Percentiles rank a stretch among this genome's conserved stretches.
These are phyloP conservation scores for Phytoseiulus persimilis DNA, from an alignment of 2,888 invertebrate species.

Conservation along the genomic window DNA sequence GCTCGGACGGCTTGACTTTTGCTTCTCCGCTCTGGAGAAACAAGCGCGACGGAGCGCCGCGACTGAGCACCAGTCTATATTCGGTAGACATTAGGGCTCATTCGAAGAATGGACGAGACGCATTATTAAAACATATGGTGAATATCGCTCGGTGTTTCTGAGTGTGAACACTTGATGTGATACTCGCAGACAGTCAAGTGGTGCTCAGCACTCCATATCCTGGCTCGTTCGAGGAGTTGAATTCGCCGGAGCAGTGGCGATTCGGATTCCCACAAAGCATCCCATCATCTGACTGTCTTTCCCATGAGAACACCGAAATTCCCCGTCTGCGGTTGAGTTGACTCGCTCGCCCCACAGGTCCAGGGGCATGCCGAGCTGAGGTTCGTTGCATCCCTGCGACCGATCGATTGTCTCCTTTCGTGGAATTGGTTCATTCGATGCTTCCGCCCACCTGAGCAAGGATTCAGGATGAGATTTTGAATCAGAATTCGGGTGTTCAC, in stretches of 20 bases:
- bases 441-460: no score
- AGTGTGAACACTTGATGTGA: slow-evolving; percentile 5
- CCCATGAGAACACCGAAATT: no score
- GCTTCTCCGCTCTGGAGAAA: not conserved
- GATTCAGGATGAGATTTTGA: no score
- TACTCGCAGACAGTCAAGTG: not conserved
- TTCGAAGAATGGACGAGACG: not conserved
- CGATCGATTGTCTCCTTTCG: no score
- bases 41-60: not conserved
- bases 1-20: not conserved
- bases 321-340: no score
- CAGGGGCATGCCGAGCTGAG: no score
- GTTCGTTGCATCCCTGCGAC: no score
- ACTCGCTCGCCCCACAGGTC: no score
- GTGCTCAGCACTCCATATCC: not conserved
- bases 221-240: not conserved
- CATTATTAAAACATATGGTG: not conserved
- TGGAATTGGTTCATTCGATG: no score
- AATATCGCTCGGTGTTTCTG: not conserved
- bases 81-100: not conserved
- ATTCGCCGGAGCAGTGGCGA: not conserved
- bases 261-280: no score
- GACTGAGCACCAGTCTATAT: not conserved
- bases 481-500: no score
- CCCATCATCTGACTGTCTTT: no score